Base-by-base conservation (phyloP, 2,113 vertebrate species). In the Rhinopomastus cyanomelas region DNA sequence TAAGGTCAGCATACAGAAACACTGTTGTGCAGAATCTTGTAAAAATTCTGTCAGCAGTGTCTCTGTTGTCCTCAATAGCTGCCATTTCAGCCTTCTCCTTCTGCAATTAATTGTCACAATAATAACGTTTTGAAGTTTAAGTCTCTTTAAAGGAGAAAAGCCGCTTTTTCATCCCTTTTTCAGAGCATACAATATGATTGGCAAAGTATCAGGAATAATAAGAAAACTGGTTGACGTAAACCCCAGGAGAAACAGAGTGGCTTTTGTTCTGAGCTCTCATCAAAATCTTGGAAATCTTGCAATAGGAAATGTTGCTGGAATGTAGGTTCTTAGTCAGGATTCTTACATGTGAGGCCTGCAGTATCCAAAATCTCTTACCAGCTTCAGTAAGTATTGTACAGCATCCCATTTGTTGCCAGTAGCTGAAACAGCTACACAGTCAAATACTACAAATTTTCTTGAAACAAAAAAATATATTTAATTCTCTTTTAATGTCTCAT, bases 151-250 rank as follows among this genome's bases (percentile, higher is more conserved):
- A 96, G 82, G 77, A 96, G 88, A 93, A 93, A 96, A 97, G 88
- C 92, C 93, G 84, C 79, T 97, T 91, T 96, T 96, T 95, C 73
- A 96, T 87, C 83, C 87, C 89, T 87, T 95, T 96, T 42, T 60
- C 94, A 91, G 94, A 96, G 92, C 22, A 2, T 86, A 97, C 96
- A 97, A 93, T 96, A 95, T 97, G 96, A 97, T 83, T 97, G 97
- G 97, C 97, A 97, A 95, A 95, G 93, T 91, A 90, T 97, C 97
- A 97, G 95, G 94, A 96, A 96, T 94, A 96, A 96, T 85, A 96
- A 96, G 95, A 97, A 95, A 96, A 96, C 92, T 59, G 64, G 93
- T 91, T 95, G 97, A 96, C 59, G 87, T 96, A 96, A 97, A 95
- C 73, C 92, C 90, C 81, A 57, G 75, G 86, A 94, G 89, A 91